Evolutionary conservation across 1,140 invertebrate genomes (phyloP), one percentile per base, ranked within the genome.

Genomic region (Drosophila varians): DNA sequence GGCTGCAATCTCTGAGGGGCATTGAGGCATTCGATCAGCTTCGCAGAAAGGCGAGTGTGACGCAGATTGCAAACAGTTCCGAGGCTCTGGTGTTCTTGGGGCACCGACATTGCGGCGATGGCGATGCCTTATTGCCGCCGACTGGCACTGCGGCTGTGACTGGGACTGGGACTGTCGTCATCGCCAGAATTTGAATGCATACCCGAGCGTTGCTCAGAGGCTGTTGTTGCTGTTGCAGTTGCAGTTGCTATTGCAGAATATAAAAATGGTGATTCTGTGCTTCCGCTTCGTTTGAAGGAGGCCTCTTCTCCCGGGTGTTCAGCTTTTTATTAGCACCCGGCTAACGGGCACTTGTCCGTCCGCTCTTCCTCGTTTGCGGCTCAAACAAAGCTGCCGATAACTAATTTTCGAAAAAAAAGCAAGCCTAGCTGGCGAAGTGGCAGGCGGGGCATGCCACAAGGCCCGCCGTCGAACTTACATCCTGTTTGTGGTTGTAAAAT

Each of bases 91-190:
- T 71, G 53, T 76, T 72, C 68, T 66, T 61, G 46, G 38, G 46
- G 51, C 64, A 73, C 45, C 61, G 26, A 48, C 56, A 55, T 51
- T 36, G 21, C 18, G 36, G 38, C 55, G 55, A 68, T 47, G 38
- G 31, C 45, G 42, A 61, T 45, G 73, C 54, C 31, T n/a, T n/a
- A n/a, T n/a, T n/a, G 47, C 16, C n/a, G n/a, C n/a, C n/a, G n/a
- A n/a, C n/a, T n/a, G n/a, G n/a, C n/a, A n/a, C n/a, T n/a, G n/a
- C n/a, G n/a, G n/a, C n/a, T n/a, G n/a, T n/a, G n/a, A n/a, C n/a
- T n/a, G n/a, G n/a, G n/a, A n/a, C n/a, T n/a, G n/a, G 36, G 65
- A 54, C 57, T 83, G 79, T 78, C 79, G 79, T 84, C 79, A 84
- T 84, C 79, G 79, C 46, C 61, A 60, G 65, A 79, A 75, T 84